Evolutionary conservation across 2,113 vertebrate species (phyloP).

Genomic region (Eolophus roseicapilla): DNA sequence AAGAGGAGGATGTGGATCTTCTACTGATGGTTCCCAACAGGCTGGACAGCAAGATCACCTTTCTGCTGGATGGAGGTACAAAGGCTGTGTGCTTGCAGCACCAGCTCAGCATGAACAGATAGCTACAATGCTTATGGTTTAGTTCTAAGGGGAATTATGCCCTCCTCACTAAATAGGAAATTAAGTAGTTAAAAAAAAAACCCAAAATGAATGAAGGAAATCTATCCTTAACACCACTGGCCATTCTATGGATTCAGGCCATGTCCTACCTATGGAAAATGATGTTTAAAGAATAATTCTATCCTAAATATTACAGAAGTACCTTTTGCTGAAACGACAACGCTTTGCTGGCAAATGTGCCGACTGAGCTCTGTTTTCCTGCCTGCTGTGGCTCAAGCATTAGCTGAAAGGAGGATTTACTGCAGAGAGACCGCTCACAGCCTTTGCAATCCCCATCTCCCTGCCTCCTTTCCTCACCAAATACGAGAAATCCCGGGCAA

Average conservation of each 20-base stretch:
- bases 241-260: background rate
- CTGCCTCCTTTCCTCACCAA: background rate
- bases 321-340: background rate
- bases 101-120: background rate
- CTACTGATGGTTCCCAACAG: background rate
- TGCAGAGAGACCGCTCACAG: fast-evolving
- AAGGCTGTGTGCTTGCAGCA: background rate
- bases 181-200: background rate
- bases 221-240: background rate
- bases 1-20: background rate
- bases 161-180: background rate
- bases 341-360: background rate
- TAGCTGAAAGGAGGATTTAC: background rate
- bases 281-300: background rate
- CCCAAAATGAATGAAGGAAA: background rate
- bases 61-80: background rate
- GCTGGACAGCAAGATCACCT: background rate
- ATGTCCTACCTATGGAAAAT: background rate
- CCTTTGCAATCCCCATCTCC: conserved; percentile 1
- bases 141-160: background rate
- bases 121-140: background rate
- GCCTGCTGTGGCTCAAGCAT: background rate
- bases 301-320: background rate
- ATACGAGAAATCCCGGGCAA: background rate
- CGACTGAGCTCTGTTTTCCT: background rate